Base-by-base conservation (phyloP, 2,113 vertebrate genomes). In the cat (Felis catus) region DNA sequence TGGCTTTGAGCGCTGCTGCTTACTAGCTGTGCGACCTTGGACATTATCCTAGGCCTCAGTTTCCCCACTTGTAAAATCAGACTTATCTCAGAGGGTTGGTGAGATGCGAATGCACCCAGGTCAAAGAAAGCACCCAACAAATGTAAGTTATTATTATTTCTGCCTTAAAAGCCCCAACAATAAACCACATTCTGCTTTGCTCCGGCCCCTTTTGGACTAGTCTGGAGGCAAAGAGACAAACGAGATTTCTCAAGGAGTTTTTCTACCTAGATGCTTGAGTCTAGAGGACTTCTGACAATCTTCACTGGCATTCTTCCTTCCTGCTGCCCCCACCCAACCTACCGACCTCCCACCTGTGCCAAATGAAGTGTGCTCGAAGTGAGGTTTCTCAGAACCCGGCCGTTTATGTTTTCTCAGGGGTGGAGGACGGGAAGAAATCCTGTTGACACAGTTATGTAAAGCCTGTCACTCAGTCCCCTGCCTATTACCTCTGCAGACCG, bases 391-490 rank as follows among this genome's bases (percentile, higher is more conserved):
- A 82, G 96, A 95, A 91, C 16, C 65, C 27, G 11, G 25, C 71
- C 5, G 58, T 73, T 89, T 86, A 70, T 78, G 80, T 95, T 90
- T 97, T 92, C 87, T 96, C 51, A 51, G 81, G 82, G 89, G 71
- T 89, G 80, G 91, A 80, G 87, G 89, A 73, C 41, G 29, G 94
- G 85, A 97, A 96, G 96, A 96, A 95, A 96, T 74, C 70, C 96
- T 97, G 88, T 97, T 86, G 88, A 93, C 92, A 94, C 33, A 91
- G 78, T 97, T 98, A 95, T 61, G 88, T 96, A 98, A 98, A 96
- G 91, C 90, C 76, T 96, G 87, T 92, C 95, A 94, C 92, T 97
- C 92, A 78, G 95, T 91, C 92, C 89, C 79, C 53, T 82, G 90
- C 84, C 92, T 86, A 66, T 81, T 86, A 97, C 96, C 97, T 97